Conservation (phyloP, 2,888 invertebrate genomes). For the Zhengitettix transpicula region DNA sequence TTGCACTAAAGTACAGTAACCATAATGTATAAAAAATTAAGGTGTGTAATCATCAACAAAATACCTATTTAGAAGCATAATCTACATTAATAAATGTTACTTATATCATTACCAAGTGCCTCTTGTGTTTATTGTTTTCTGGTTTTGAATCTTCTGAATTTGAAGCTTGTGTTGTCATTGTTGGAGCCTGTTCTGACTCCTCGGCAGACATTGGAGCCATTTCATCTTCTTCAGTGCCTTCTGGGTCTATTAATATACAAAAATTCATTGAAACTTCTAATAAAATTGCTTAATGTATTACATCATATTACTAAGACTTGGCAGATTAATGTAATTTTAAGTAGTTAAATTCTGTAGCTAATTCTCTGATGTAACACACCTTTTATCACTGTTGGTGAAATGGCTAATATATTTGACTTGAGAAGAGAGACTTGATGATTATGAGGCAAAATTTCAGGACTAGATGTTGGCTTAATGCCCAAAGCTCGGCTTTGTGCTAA, state of each 20-base stretch:
- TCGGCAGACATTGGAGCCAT: too few species aligned
- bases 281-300: too few species aligned
- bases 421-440: slow-evolving; percentile 38
- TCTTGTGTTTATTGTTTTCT: slow-evolving; percentile 3
- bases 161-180: too few species aligned
- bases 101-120: slow-evolving; percentile 3
- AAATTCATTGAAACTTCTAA: neutral
- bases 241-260: neutral
- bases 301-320: too few species aligned
- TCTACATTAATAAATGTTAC: neutral
- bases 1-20: too few species aligned
- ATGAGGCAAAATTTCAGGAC: slow-evolving; percentile 8
- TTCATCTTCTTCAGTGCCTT: neutral
- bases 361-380: neutral
- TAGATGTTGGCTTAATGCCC: slow-evolving; percentile 24
- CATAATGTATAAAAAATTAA: too few species aligned
- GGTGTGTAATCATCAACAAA: too few species aligned
- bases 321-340: too few species aligned
- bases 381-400: neutral
- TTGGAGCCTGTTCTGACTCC: too few species aligned
- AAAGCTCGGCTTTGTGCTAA: slow-evolving; percentile 73
- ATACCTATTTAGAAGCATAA: neutral
- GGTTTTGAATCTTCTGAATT: neutral
- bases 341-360: too few species aligned
- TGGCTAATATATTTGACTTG: slow-evolving; percentile 38